phyloP scores from a whole-genome alignment of 2,113 vertebrate species.

The Raja brachyura region DNA sequence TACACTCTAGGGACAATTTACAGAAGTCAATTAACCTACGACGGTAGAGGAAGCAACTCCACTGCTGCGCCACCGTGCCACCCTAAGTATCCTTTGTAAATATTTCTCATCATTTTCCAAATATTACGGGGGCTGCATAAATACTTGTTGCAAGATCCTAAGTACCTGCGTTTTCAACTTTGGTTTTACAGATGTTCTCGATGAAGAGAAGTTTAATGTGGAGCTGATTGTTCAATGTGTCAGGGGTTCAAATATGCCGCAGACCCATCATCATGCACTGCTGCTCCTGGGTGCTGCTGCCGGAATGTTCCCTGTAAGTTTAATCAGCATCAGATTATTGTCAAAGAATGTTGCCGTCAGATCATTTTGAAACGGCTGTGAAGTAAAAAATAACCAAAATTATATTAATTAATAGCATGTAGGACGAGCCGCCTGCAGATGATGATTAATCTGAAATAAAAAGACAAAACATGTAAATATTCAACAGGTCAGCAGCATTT shows the following conservation, averaged over 20 bases:
- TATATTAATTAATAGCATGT: too few relatives aligned
- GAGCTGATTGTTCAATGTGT: conserved; percentile 91
- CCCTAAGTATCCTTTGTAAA: background rate
- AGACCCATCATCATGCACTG: conserved; percentile 91
- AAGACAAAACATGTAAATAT: too few relatives aligned
- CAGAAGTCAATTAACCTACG: too few relatives aligned
- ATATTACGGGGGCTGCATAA: background rate
- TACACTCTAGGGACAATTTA: too few relatives aligned
- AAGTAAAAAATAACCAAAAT: background rate
- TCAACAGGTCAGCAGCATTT: too few relatives aligned
- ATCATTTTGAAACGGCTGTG: background rate
- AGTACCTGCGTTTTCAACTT: background rate
- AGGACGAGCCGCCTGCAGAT: too few relatives aligned
- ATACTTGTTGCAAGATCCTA: background rate
- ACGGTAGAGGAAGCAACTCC: too few relatives aligned
- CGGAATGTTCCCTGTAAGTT: conserved; percentile 83
- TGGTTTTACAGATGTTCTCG: conserved; percentile 62
- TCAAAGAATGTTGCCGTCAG: background rate
- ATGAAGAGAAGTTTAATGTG: conserved; percentile 89
- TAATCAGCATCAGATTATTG: background rate
- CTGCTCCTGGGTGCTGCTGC: conserved; percentile 78
- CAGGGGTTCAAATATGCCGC: conserved; percentile 76
- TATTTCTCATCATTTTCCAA: background rate
- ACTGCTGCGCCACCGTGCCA: too few relatives aligned
- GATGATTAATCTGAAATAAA: too few relatives aligned